Conservation (phyloP, 2,797 vertebrate species). For the Phoebastria nigripes region DNA sequence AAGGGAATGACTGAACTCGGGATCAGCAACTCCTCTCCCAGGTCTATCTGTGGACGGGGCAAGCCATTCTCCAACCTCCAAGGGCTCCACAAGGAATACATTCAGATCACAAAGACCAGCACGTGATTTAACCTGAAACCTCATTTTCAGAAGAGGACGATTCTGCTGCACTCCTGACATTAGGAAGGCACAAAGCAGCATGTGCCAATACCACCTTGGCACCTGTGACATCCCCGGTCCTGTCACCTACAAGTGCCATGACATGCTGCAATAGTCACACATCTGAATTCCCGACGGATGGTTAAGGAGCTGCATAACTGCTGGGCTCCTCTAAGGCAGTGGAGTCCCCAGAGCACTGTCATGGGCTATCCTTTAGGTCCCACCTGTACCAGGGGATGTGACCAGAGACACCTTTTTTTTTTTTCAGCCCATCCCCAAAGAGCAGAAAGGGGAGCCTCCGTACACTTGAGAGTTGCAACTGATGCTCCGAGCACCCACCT, state of each 20-base stretch:
- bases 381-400: not conserved
- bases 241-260: not conserved
- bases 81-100: not conserved
- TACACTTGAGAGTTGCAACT: not conserved
- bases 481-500: not conserved
- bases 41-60: not conserved
- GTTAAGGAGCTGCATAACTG: not conserved
- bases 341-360: not conserved
- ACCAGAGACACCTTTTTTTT: not conserved
- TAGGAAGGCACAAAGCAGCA: not conserved
- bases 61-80: accelerated
- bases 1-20: accelerated
- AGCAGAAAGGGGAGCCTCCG: not conserved
- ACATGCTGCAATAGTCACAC: not conserved
- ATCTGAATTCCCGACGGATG: accelerated
- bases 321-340: not conserved
- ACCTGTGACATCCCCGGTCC: not conserved
- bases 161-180: not conserved
- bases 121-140: accelerated
- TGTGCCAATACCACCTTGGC: accelerated
- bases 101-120: not conserved
- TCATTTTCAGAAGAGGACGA: accelerated
- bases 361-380: not conserved
- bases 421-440: not conserved
- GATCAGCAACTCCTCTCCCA: not conserved